Evolutionary conservation across 1,140 invertebrate species (phyloP), one percentile per base, ranked within the genome.

Genomic region (Ctenoplectra terminalis): DNA sequence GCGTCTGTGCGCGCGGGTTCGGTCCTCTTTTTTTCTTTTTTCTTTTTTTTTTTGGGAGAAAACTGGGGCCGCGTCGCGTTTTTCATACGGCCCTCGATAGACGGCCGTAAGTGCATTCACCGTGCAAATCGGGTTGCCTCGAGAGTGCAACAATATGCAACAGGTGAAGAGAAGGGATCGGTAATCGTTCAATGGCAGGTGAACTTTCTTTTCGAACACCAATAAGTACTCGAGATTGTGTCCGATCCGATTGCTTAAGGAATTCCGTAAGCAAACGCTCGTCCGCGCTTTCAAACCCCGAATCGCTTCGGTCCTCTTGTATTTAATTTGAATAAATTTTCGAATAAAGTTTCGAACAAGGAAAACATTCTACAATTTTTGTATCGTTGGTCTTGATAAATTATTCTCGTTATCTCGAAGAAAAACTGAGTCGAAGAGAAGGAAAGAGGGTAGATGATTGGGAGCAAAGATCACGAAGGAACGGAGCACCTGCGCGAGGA

Each of bases 61-160:
- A 90, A 88, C 87, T 76, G 87, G 78, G 81, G 76, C 84, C 71
- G 75, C 80, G 78, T 87, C 81, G 66, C 82, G 85, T 87, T 88
- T 87, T 88, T 88, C 87, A 85, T 87, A 87, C 71, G 75, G 75
- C 37, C 64, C 73, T 85, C 78, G 87, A 88, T 87, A 87, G 87
- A 52, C 85, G 82, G 82, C 75, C 82, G 84, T 88, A 89, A 90
- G 89, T 90, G 90, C 90, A 91, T 90, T 91, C 90, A 91, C 87
- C 90, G 90, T 90, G 89, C 88, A 91, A 91, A 91, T 91, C 90
- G 89, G 89, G 89, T 90, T 88, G 85, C 82, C 83, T 84, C 85
- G 84, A 89, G 89, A 85, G 85, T 89, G 87, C 89, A 91, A 90
- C 89, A 91, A 90, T 88, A 90, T 86, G 89, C 89, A 90, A 90